A percentile compares a stretch with the other conserved stretches of the same genome.
phyloP scores from a whole-genome alignment of 2,113 vertebrate species.

The Proterorhinus semilunaris region DNA sequence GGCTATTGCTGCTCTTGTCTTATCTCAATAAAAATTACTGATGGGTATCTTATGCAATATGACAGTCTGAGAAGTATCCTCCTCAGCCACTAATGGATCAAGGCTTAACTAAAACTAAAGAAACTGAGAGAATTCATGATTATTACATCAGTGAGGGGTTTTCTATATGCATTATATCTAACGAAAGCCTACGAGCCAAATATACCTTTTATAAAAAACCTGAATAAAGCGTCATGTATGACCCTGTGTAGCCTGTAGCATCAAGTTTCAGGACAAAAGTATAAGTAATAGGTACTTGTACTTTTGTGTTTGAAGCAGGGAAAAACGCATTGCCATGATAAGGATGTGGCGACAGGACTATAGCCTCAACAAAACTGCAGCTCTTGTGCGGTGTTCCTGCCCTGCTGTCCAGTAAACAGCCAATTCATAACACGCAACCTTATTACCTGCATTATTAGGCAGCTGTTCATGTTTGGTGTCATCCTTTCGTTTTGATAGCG shows the following conservation, averaged over 20 bases:
- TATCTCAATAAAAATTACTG: conserved; percentile 42
- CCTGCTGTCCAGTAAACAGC: background rate
- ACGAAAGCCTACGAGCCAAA: no score
- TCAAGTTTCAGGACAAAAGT: no score
- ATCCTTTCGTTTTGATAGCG: conserved; percentile 10
- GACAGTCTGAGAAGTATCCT: conserved; percentile 35
- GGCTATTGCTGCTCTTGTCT: conserved; percentile 58
- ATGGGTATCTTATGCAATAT: conserved; percentile 38
- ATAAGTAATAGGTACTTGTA: no score
- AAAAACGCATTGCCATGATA: no score
- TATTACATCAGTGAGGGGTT: background rate
- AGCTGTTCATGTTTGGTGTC: background rate
- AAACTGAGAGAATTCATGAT: background rate
- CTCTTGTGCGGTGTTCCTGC: background rate
- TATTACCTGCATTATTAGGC: background rate
- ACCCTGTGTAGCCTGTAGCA: no score
- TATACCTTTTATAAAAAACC: no score
- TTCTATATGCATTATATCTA: no score
- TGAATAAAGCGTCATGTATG: no score
- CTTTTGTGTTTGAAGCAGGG: no score
- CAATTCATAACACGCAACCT: background rate
- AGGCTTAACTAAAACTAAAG: conserved; percentile 17
- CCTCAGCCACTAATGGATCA: conserved; percentile 43
- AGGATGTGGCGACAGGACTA: no score
- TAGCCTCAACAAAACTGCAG: background rate